Percentiles rank a stretch among this genome's conserved stretches.
Conservation (phyloP, 2,888 invertebrate genomes). For the Chrysolina americana region DNA sequence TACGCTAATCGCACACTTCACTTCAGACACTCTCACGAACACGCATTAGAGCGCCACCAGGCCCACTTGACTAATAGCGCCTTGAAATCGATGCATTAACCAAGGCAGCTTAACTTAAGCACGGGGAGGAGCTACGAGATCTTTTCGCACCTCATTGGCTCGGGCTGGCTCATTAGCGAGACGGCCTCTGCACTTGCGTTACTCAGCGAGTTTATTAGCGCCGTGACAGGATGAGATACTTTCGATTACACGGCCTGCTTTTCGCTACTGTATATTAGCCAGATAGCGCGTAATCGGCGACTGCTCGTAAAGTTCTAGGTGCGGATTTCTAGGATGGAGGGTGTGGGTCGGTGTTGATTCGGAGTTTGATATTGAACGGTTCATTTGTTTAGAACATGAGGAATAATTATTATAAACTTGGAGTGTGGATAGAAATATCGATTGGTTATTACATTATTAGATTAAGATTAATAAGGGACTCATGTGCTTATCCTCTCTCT, state of each 20-base stretch:
- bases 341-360: neutral
- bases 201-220: conserved; percentile 15
- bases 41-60: conserved; percentile 11
- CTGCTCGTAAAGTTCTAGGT: conserved; percentile 15
- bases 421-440: too few species aligned
- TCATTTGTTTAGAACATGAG: too few species aligned
- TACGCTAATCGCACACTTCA: conserved; percentile 29
- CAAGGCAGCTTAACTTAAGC: conserved; percentile 48
- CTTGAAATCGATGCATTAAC: conserved; percentile 57
- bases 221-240: conserved; percentile 9
- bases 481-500: too few species aligned
- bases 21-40: conserved; percentile 29
- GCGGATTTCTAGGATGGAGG: neutral
- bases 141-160: conserved; percentile 56
- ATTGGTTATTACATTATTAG: too few species aligned
- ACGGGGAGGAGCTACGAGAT: conserved; percentile 57
- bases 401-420: too few species aligned
- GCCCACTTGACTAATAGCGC: conserved; percentile 48
- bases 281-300: neutral
- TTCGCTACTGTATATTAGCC: conserved; percentile 17
- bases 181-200: conserved; percentile 43
- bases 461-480: too few species aligned
- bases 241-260: conserved; percentile 10
- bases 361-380: too few species aligned
- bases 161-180: conserved; percentile 50